A percentile compares a stretch with the other conserved stretches of the same genome.
phyloP scores from a whole-genome alignment of 1,140 invertebrate species.

The Drosophila nigromelanica region DNA sequence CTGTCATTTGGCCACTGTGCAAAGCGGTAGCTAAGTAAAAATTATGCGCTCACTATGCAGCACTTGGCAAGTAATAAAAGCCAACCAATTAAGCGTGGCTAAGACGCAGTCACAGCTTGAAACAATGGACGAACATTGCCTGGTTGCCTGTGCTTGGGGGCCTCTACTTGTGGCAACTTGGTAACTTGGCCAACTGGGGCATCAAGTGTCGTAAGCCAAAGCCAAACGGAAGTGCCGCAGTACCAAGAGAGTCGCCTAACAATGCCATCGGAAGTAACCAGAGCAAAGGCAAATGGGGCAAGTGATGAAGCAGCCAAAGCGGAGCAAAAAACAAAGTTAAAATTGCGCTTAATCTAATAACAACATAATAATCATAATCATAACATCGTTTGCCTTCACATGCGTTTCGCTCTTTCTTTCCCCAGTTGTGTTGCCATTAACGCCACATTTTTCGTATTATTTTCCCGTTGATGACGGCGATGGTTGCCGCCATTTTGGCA shows the following conservation, averaged over 20 bases:
- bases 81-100: conserved; percentile 78
- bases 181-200: conserved; percentile 52
- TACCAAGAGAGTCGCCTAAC: conserved; percentile 51
- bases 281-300: conserved; percentile 41
- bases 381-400: conserved; percentile 77
- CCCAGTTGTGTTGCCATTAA: conserved; percentile 63
- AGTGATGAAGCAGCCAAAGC: conserved; percentile 21
- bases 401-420: conserved; percentile 29
- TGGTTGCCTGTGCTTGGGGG: conserved; percentile 4
- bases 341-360: conserved; percentile 83
- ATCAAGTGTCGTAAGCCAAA: conserved; percentile 78
- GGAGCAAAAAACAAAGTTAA: conserved; percentile 59
- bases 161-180: background rate
- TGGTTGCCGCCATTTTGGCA: conserved; percentile 66
- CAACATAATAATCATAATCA: conserved; percentile 83
- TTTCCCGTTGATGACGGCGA: conserved; percentile 69
- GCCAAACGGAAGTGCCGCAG: conserved; percentile 67
- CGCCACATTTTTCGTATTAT: conserved; percentile 77
- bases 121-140: conserved; percentile 55
- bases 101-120: conserved; percentile 61
- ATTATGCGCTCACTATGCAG: conserved; percentile 65
- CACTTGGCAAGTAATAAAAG: conserved; percentile 77
- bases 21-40: conserved; percentile 27
- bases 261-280: conserved; percentile 36
- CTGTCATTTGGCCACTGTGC: conserved; percentile 42